Evolutionary conservation across 2,888 invertebrate species (phyloP).

Genomic region (Fragum sueziense): DNA sequence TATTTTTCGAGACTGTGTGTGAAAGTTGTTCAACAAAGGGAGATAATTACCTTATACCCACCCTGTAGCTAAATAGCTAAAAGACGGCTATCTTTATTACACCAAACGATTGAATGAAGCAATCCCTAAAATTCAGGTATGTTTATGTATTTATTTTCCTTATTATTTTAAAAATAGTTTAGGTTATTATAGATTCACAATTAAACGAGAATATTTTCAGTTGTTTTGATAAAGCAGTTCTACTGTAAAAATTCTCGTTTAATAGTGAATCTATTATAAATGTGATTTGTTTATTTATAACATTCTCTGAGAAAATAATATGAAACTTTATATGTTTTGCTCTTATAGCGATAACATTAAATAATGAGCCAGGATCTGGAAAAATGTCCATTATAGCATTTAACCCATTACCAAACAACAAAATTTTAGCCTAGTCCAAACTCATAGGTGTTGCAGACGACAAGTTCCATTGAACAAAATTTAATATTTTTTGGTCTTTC

Average conservation of each 20-base stretch:
- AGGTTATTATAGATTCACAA: too few species aligned
- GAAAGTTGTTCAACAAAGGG: background rate
- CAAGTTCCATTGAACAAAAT: background rate
- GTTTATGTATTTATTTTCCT: background rate
- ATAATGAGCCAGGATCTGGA: too few species aligned
- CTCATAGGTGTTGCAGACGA: too few species aligned
- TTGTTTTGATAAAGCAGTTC: too few species aligned
- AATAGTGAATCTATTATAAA: too few species aligned
- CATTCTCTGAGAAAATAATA: background rate
- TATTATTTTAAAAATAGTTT: too few species aligned
- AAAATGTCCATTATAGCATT: too few species aligned
- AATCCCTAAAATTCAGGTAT: background rate
- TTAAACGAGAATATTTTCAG: too few species aligned
- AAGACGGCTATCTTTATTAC: background rate
- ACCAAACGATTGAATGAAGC: too few species aligned
- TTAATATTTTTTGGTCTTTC: background rate
- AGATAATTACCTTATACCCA: background rate
- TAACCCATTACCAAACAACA: conserved; percentile 5
- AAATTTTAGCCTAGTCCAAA: too few species aligned
- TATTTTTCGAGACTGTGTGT: background rate
- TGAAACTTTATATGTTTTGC: background rate
- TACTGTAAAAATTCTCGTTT: too few species aligned
- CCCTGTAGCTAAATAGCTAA: background rate
- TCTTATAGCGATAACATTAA: background rate
- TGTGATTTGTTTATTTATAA: too few species aligned